These are phyloP conservation scores for Acropternis orthonyx DNA, from an alignment of 2,797 vertebrate genomes.

Conservation along the genomic window DNA sequence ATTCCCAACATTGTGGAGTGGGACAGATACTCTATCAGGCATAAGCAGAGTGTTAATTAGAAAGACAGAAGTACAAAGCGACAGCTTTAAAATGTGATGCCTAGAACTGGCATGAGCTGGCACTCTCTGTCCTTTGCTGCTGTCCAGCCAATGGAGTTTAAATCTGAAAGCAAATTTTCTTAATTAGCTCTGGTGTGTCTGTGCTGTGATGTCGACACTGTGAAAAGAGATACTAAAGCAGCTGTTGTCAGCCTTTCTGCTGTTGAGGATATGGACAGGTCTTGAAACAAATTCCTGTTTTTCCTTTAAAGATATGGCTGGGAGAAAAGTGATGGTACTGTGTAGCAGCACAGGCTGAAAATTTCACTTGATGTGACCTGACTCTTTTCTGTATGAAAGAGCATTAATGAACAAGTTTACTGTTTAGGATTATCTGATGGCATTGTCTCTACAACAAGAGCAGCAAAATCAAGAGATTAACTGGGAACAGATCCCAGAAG, in stretches of 20 bases:
- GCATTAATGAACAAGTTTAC: slow-evolving; percentile 13
- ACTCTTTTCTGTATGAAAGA: not conserved
- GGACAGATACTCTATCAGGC: not conserved
- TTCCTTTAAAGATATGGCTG: not conserved
- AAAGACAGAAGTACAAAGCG: not conserved
- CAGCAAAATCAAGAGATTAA: slow-evolving; percentile 93
- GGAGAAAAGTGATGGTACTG: not conserved
- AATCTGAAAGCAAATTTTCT: not conserved
- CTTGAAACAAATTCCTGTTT: not conserved
- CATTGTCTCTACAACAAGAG: slow-evolving; percentile 97
- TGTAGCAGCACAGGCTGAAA: not conserved
- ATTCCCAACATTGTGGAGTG: not conserved
- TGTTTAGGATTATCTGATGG: slow-evolving; percentile 95
- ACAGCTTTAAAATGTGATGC: not conserved
- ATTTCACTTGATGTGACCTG: not conserved
- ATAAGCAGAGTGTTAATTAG: not conserved
- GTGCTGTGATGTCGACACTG: not conserved
- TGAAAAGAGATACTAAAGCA: not conserved
- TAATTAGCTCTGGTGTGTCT: not conserved
- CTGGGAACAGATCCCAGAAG: slow-evolving; percentile 96
- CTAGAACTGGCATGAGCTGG: not conserved
- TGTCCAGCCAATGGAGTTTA: not conserved
- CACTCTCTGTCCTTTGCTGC: not conserved
- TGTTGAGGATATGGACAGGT: not conserved
- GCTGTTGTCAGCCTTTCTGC: not conserved